Evolutionary conservation across 2,113 vertebrate genomes (phyloP), one percentile per base, ranked within the genome.

Genomic region (Eleginops maclovinus): DNA sequence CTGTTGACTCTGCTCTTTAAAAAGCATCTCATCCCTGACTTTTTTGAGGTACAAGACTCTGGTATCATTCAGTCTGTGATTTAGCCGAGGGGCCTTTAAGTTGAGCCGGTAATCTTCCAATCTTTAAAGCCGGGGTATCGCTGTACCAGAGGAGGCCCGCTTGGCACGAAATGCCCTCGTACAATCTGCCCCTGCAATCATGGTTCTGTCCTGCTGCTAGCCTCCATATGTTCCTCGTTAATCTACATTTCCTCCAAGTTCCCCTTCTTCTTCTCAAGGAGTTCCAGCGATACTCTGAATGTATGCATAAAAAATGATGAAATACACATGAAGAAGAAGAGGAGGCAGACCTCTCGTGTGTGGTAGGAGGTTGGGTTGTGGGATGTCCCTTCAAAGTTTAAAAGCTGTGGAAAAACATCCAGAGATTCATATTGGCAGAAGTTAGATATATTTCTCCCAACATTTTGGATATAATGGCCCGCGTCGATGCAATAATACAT

Each of bases 221-320:
- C 19, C 47, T 73, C 40, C 72, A 80, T 60, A 64, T 86, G 80
- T 68, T 86, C 16, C n/a, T 43, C 28, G 19, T 87, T 78, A 59
- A 43, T 58, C 3, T 12, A 3, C 41, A 21, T 50, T 14, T 47
- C 16, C 16, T 62, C 46, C 21, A 7, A 26, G 36, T 21, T 64
- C 13, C 22, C 15, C 17, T 17, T 79, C 17, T 17, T 79, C 3
- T 6, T 24, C 28, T 81, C 22, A 14, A 60, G n/a, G 6, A 4
- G 40, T 72, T 67, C 60, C 54, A 67, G 36, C 71, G 43, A 31
- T 31, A 54, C 31, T 22, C 28, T 60, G 62, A n/a, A 55, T 50
- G 74, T 54, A 49, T 60, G 19, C 26, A 50, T n/a, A n/a, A n/a
- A n/a, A n/a, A 36, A 36, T 36, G 31, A 36, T 36, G 8, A 56